These are phyloP conservation scores for Orchestes rusci DNA, from an alignment of 2,888 invertebrate genomes.

Conservation along the genomic window DNA sequence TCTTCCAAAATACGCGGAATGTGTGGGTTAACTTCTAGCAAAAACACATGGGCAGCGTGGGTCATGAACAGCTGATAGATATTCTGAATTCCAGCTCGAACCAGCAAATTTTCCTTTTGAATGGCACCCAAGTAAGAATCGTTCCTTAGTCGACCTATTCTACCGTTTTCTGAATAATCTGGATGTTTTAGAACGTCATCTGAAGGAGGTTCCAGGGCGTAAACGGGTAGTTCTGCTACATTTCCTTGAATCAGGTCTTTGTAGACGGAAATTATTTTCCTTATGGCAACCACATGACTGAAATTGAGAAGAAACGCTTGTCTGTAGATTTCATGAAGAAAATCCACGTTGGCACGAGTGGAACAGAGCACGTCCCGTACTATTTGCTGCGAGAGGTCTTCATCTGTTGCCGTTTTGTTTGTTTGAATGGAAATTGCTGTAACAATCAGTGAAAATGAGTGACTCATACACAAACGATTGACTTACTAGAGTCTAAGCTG, in stretches of 20 bases:
- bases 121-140: slow-evolving; percentile 84
- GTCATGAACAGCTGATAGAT: slow-evolving; percentile 85
- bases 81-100: slow-evolving; percentile 80
- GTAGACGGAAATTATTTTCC: slow-evolving; percentile 85
- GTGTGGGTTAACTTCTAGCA: slow-evolving; percentile 58
- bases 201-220: slow-evolving; percentile 67
- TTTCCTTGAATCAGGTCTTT: slow-evolving; percentile 91
- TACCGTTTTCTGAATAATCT: slow-evolving; percentile 20
- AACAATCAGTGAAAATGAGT: too few relatives aligned
- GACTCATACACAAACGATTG: too few relatives aligned
- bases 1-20: slow-evolving; percentile 73
- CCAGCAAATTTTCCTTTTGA: slow-evolving; percentile 68
- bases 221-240: slow-evolving; percentile 71
- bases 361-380: slow-evolving; percentile 84
- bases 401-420: slow-evolving; percentile 39
- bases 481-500: slow-evolving; percentile 56
- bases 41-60: slow-evolving; percentile 91
- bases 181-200: slow-evolving; percentile 41
- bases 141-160: slow-evolving; percentile 58
- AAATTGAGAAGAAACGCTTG: slow-evolving; percentile 90
- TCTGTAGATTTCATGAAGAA: slow-evolving; percentile 88
- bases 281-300: slow-evolving; percentile 73
- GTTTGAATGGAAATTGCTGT: slow-evolving; percentile 40
- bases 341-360: slow-evolving; percentile 86
- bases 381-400: slow-evolving; percentile 51